Percentiles rank a stretch among this genome's conserved stretches.
Evolutionary conservation across 2,113 vertebrate species (phyloP).

Genomic region (Pseudorasbora parva): DNA sequence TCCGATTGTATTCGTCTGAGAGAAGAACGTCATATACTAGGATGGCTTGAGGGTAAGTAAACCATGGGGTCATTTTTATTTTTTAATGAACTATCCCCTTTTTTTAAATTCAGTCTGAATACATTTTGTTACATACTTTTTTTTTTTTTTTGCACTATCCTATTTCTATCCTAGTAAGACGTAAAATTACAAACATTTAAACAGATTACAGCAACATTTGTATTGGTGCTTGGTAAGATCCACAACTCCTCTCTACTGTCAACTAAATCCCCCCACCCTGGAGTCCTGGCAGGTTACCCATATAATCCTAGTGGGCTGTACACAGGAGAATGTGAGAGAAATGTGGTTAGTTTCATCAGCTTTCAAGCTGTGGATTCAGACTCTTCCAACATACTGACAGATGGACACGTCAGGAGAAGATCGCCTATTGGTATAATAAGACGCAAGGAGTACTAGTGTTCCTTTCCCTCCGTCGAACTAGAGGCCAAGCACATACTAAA

Average conservation of each 20-base stretch:
- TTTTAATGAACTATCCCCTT: not conserved
- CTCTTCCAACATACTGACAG: conserved; percentile 51
- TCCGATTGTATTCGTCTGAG: too few relatives aligned
- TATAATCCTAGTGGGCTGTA: conserved; percentile 3
- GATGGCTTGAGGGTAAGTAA: too few relatives aligned
- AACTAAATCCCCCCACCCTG: not conserved
- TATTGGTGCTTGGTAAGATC: not conserved
- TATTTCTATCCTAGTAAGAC: not conserved
- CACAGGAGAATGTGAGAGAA: conserved; percentile 12
- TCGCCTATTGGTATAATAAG: conserved; percentile 10
- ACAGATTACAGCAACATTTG: not conserved
- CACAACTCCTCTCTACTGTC: not conserved
- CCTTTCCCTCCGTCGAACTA: not conserved
- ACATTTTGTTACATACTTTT: too few relatives aligned
- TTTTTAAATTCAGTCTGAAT: not conserved
- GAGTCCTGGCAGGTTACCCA: conserved; percentile 26
- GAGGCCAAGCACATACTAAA: not conserved
- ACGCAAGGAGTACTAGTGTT: not conserved
- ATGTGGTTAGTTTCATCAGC: conserved; percentile 32
- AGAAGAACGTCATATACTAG: too few relatives aligned
- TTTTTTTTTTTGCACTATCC: not conserved
- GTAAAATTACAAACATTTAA: not conserved
- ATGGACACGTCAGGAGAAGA: conserved; percentile 48
- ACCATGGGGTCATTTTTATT: too few relatives aligned
- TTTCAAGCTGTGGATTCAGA: conserved; percentile 52